Evolutionary conservation across 1,140 invertebrate species (phyloP), one percentile per base, ranked within the genome.

Genomic region (Hycleus phaleratus): DNA sequence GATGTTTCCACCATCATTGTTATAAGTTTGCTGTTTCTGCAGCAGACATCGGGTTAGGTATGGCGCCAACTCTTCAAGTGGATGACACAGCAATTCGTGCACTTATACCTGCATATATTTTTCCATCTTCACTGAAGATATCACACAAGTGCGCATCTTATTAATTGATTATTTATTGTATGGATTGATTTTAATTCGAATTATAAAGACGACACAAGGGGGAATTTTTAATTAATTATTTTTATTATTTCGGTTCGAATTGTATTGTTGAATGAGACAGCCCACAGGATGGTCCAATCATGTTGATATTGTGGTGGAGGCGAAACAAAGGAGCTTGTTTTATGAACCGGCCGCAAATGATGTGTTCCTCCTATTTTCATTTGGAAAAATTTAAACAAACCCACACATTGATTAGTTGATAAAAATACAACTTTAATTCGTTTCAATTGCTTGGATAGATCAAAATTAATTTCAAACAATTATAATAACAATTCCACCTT

Each of bases 321-420:
- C 11, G 48, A 11, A 49, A 49, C 6, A 11, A 49, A 32, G 6
- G 26, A 38, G 10, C 32, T 38, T 49, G 32, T n/a, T 38, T 8
- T 38, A 40, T 50, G 32, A 12, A 25, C 39, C 38, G 24, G 4
- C 32, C 40, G 39, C 49, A 50, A 50, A 39, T 50, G 38, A 39
- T 24, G n/a, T 38, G 49, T 50, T 50, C 49, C 49, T 12, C 38
- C 39, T 50, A 39, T 6, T 12, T 39, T 50, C 49, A 50, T 50
- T 50, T 10, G 38, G 18, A 43, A 39, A 50, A 32, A 5, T 40
- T 50, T 50, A 50, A 50, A 50, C 40, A 18, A 38, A 50, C 49
- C 49, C 49, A 50, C 49, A 50, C 49, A 10, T 4, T 24, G 6
- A 49, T 49, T 49, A 50, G 40, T 50, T 50, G 38, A 50, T 50